Evolutionary conservation across 2,888 invertebrate genomes (phyloP), one percentile per base, ranked within the genome.

Genomic region (Drosophila neoperkinsi): DNA sequence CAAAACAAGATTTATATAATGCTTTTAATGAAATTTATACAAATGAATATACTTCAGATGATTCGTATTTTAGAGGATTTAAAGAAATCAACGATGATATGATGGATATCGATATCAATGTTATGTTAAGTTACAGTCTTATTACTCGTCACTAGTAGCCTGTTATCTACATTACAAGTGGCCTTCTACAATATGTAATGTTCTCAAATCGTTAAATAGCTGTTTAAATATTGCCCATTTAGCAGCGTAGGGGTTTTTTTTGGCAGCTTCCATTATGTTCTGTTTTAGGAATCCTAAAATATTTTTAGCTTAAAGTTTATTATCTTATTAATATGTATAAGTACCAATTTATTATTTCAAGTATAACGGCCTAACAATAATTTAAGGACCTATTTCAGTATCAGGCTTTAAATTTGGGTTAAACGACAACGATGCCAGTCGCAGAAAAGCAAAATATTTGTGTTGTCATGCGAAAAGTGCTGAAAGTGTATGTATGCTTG

Each of bases 361-460:
- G 1, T 1, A 18, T 18, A 18, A 25, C 3, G n/a, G 38, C 21
- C 34, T 41, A 46, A 67, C 38, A 4, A 68, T 56, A 50, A 67
- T 58, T 64, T 49, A 33, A 28, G n/a, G 21, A 21, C 16, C 51
- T 25, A 49, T 63, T 46, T 28, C 33, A 28, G 18, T 66, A 50
- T 28, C 18, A 53, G 58, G 58, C n/a, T n/a, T 71, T 60, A 71
- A 63, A 43, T 62, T 70, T 41, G 11, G 56, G 59, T 70, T 72
- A 70, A 72, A 31, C 31, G 13, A 11, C 56, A n/a, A 9, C n/a
- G 59, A 36, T 49, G 67, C 64, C 60, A 28, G 3, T 28, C 28
- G 34, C 63, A 71, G 38, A n/a, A 67, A 58, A 56, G 34, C 71
- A 50, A 60, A 66, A 56, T 75, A 67, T 78, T 70, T 58, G 33